Base-by-base conservation (phyloP, 2,797 vertebrate species). In the Gastrophryne carolinensis region DNA sequence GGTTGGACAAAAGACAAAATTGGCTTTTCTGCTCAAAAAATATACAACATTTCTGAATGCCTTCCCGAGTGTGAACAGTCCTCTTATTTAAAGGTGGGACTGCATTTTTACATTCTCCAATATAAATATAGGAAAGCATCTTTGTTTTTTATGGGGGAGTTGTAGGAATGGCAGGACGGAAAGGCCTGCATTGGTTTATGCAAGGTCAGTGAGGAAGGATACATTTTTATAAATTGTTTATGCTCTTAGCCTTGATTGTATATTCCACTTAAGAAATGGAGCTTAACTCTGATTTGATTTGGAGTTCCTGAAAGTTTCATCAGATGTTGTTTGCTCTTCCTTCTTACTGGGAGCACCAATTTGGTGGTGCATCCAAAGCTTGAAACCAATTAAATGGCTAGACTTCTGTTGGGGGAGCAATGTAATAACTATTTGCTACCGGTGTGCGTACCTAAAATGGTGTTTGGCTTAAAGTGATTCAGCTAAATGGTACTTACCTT, bases 291-390 rank as follows among this genome's bases (percentile, higher is more conserved):
- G 61, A 65, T 65, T 73, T 65, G 71, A 73, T 73, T 73, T 73
- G 49, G 61, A 65, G 60, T 73, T 73, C 61, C 61, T 73, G 72
- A 65, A 73, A 65, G 61, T 65, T 73, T 73, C 61, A 73, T 47
- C 34, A 56, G 50, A 62, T 68, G 27, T 54, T 39, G 19, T 27
- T 13, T 30, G 23, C 10, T 50, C 32, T 17, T 15, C 34, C 52
- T 24, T 5, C 15, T 13, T 23, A 35, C 21, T 37, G 10, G n/a
- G 56, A 72, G 57, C 44, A 41, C 29, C 69, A 19, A 50, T 41
- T 60, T 39, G 5, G 19, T 11, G 54, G 68, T 49, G 34, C 57
- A 37, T 62, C 47, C 69, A n/a, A 27, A 11, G 30, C 15, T 29
- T 15, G 8, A 62, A 72, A 52, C 57, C 52, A 72, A 72, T 72